Evolutionary conservation across 2,888 invertebrate genomes (phyloP).

Genomic region (Ceratothoa steindachneri): DNA sequence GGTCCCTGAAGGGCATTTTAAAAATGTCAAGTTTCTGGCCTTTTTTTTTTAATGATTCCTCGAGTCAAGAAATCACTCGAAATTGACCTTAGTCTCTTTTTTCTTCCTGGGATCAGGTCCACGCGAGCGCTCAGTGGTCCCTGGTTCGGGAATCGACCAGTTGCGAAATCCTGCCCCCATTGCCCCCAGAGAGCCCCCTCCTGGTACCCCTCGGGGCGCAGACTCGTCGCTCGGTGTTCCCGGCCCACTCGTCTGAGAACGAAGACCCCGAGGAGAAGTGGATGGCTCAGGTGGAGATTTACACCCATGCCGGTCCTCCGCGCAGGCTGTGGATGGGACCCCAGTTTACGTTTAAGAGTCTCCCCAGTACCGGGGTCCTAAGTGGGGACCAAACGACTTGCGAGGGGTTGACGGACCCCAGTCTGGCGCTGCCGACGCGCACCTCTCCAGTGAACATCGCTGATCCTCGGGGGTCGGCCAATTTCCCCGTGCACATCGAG

Average conservation of each 20-base stretch:
- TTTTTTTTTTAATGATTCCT: too few species aligned
- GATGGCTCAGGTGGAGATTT: constrained; percentile 92
- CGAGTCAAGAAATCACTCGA: too few species aligned
- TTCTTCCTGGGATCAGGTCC: too few species aligned
- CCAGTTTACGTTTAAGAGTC: constrained; percentile 96
- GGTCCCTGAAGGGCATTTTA: too few species aligned
- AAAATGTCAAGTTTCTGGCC: too few species aligned
- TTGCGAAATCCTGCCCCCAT: constrained; percentile 70
- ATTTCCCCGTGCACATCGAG: constrained; percentile 34
- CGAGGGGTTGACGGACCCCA: constrained; percentile 16
- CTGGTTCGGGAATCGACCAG: constrained; percentile 56
- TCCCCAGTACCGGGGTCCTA: constrained; percentile 53
- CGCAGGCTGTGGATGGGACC: constrained; percentile 97
- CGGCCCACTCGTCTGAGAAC: constrained; percentile 49
- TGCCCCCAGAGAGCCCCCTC: constrained; percentile 67
- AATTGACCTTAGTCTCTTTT: too few species aligned
- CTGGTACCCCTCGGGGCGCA: constrained; percentile 53
- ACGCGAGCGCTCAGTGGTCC: constrained; percentile 85
- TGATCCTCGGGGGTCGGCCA: constrained; percentile 22
- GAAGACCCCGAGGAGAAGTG: constrained; percentile 74
- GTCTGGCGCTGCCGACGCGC: constrained; percentile 18
- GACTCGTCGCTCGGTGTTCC: constrained; percentile 23
- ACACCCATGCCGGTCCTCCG: constrained; percentile 94
- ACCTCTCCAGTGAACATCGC: constrained; percentile 46
- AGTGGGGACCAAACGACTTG: constrained; percentile 11